These are phyloP conservation scores for Phrynocephalus guinanensis DNA, from an alignment of 2,797 vertebrate genomes.

Conservation along the genomic window DNA sequence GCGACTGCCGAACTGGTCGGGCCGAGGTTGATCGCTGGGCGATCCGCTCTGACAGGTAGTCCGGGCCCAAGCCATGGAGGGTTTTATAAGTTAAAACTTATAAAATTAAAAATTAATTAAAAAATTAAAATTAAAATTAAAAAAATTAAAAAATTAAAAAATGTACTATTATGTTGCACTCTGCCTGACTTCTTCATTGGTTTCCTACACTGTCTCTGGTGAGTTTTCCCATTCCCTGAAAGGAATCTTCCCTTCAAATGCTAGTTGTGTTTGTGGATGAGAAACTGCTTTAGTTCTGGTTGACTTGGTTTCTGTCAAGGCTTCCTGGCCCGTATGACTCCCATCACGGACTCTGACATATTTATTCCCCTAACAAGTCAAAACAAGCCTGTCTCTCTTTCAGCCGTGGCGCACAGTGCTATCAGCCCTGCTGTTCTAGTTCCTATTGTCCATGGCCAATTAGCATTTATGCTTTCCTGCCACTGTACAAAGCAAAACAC, in stretches of 20 bases:
- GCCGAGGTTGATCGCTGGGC: too few species aligned
- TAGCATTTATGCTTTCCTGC: slow-evolving; percentile 60
- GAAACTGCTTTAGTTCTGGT: neutral
- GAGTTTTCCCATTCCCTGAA: neutral
- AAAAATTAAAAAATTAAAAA: too few species aligned
- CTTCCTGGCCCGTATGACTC: slow-evolving; percentile 55
- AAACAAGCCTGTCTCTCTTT: slow-evolving; percentile 66
- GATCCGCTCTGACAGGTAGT: too few species aligned
- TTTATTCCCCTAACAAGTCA: slow-evolving; percentile 68
- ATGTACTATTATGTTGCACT: too few species aligned
- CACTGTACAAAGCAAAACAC: slow-evolving; percentile 20
- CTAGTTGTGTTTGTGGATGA: neutral
- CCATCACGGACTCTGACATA: slow-evolving; percentile 61
- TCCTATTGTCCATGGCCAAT: slow-evolving; percentile 56
- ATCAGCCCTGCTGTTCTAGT: slow-evolving; percentile 61
- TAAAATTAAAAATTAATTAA: too few species aligned
- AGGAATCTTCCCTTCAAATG: neutral
- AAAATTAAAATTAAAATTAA: too few species aligned
- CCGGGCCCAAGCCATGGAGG: too few species aligned
- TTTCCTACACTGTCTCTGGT: too few species aligned
- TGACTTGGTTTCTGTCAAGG: neutral
- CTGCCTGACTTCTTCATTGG: too few species aligned
- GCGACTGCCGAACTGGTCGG: too few species aligned
- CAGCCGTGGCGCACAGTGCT: slow-evolving; percentile 48
- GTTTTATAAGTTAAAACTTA: too few species aligned